Percentiles rank a stretch among this genome's conserved stretches.
These are phyloP conservation scores for Sturnira hondurensis DNA, from an alignment of 2,113 vertebrate genomes.

Conservation along the genomic window DNA sequence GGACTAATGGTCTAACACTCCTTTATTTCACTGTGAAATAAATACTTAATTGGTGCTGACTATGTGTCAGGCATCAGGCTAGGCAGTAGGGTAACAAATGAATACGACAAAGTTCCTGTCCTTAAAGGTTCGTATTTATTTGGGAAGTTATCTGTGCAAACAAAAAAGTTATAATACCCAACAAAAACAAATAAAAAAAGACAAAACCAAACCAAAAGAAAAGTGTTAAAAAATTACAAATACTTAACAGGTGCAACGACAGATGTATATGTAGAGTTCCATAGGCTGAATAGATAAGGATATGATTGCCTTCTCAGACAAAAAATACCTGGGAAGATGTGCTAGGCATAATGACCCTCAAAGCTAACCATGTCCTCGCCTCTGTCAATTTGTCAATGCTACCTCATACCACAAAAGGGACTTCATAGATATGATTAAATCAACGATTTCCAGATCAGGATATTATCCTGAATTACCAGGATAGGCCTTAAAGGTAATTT, in stretches of 20 bases:
- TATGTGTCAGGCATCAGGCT: neutral
- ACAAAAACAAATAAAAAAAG: neutral
- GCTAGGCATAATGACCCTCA: neutral
- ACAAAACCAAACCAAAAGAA: neutral
- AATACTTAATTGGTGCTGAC: neutral
- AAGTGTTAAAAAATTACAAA: neutral
- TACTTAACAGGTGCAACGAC: neutral
- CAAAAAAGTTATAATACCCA: neutral
- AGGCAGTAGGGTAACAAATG: neutral
- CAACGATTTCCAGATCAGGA: neutral
- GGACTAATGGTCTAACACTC: neutral
- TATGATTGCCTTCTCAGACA: neutral
- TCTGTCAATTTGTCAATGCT: neutral
- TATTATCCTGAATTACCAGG: neutral
- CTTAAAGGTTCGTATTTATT: slow-evolving; percentile 9
- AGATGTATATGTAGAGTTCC: neutral
- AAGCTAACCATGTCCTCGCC: neutral
- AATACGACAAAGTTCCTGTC: slow-evolving; percentile 1
- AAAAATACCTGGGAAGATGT: neutral
- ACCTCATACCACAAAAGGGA: neutral
- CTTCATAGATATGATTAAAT: neutral
- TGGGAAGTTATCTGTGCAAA: neutral
- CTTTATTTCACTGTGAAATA: neutral
- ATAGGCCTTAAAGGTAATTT: neutral
- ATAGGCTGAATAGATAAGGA: neutral